Percentiles rank a stretch among this genome's conserved stretches.
These are phyloP conservation scores for Ciconia stormi DNA, from an alignment of 2,113 vertebrate genomes.

Conservation along the genomic window DNA sequence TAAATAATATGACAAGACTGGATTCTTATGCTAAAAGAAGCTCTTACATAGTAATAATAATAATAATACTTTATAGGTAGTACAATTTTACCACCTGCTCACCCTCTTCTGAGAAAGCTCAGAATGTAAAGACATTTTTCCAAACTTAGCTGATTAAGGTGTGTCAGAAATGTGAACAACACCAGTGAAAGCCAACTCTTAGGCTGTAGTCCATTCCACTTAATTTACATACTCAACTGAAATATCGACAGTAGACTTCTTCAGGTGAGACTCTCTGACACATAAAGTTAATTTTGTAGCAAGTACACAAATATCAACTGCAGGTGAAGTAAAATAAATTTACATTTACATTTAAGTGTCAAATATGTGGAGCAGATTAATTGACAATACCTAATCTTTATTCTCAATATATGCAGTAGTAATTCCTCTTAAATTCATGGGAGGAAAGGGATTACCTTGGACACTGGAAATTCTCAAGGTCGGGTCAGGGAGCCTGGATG, in stretches of 20 bases:
- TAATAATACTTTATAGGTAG: not conserved
- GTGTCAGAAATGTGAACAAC: not conserved
- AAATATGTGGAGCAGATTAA: not conserved
- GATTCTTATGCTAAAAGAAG: not conserved
- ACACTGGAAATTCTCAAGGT: not conserved
- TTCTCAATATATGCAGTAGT: not conserved
- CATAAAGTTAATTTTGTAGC: not conserved
- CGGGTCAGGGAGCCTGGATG: not conserved
- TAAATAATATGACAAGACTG: not conserved
- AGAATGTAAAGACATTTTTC: not conserved
- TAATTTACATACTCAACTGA: not conserved
- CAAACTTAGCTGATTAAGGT: not conserved
- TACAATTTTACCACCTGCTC: not conserved
- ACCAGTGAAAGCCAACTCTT: not conserved
- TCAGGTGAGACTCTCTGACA: not conserved
- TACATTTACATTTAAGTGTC: not conserved
- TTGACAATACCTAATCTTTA: not conserved
- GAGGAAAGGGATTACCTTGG: not conserved
- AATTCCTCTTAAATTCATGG: not conserved
- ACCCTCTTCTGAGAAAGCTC: not conserved
- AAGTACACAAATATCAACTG: not conserved
- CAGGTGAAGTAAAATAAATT: not conserved
- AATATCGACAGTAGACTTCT: fast-evolving
- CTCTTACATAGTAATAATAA: not conserved
- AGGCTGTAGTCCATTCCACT: not conserved